Evolutionary conservation across 2,888 invertebrate genomes (phyloP).

Genomic region (Apamea sordens): DNA sequence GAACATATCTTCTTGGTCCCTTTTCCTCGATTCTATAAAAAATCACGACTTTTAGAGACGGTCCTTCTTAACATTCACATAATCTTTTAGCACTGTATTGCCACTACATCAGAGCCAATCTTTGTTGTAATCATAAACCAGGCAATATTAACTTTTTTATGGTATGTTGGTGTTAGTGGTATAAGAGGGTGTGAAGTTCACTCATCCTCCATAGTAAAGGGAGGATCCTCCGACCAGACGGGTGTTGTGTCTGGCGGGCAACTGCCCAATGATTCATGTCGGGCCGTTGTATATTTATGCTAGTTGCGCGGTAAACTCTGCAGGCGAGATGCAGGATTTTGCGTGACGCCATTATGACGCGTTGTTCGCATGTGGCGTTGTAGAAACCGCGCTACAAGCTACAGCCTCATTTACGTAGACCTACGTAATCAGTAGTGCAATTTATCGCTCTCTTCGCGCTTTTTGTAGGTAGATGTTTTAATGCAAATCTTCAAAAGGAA

Average conservation of each 20-base stretch:
- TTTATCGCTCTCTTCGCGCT: neutral
- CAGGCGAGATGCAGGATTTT: too few relatives aligned
- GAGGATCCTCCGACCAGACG: too few relatives aligned
- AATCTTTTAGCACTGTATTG: neutral
- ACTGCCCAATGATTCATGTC: too few relatives aligned
- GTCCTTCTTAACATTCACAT: neutral
- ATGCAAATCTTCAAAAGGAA: neutral
- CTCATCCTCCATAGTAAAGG: too few relatives aligned
- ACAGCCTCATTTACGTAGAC: neutral
- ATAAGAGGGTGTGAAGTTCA: too few relatives aligned
- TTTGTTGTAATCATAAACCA: neutral
- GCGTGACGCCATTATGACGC: too few relatives aligned
- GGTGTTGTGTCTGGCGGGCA: too few relatives aligned
- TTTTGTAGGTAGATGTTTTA: neutral
- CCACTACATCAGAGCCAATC: rapidly evolving
- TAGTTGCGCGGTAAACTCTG: too few relatives aligned
- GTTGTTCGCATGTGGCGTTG: too few relatives aligned
- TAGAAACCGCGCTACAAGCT: too few relatives aligned
- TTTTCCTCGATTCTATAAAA: conserved; percentile 9
- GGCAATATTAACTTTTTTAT: neutral
- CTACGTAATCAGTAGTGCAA: neutral
- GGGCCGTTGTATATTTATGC: too few relatives aligned
- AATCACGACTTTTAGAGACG: neutral
- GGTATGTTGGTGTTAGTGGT: too few relatives aligned
- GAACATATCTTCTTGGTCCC: neutral